Evolutionary conservation across 2,888 invertebrate species (phyloP), one percentile per base, ranked within the genome.

Genomic region (Saturnia pavonia): DNA sequence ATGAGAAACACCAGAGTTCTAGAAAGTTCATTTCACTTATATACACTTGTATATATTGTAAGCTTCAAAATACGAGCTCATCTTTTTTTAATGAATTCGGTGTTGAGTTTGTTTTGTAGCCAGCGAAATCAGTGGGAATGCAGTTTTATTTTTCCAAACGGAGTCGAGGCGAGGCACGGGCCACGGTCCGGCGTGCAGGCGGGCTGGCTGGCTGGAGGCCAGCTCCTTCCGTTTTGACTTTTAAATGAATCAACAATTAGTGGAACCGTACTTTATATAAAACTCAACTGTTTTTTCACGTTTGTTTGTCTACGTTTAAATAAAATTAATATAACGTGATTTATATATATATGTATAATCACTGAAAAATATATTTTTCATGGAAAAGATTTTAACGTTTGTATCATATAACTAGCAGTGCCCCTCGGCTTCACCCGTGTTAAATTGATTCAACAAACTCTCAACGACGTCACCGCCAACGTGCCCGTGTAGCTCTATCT

Each of bases 241-340:
- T 40, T 40, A 65, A 66, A 70, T 67, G 66, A 54, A 67, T 42
- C 70, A 70, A 67, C 70, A 70, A 70, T 70, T 70, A 70, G 70
- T 40, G 69, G 40, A 40, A 22, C 65, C 19, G 25, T 27, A 27
- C 25, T 25, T 60, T 60, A 27, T 27, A 27, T 60, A 27, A 60
- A 60, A 60, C 25, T 60, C 27, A 14, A 60, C 57, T 60, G 57
- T 60, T 27, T 60, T 57, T 60, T 14, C 27, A 27, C 11, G 57
- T 27, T 60, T 54, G 22, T 22, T 67, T 25, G 43, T 67, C n/a
- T n/a, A n/a, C n/a, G 22, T 45, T 43, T 43, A 4, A 67, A 34
- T 67, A 67, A 67, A 43, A 19, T 0, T 43, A 2, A 34, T 34
- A 34, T 6, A 34, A 4, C 34, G 2, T 4, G 34, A 34, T 34